A percentile compares a stretch with the other conserved stretches of the same genome.
Conservation (phyloP, 1,140 invertebrate species). For the Aleiodes sp. region DNA sequence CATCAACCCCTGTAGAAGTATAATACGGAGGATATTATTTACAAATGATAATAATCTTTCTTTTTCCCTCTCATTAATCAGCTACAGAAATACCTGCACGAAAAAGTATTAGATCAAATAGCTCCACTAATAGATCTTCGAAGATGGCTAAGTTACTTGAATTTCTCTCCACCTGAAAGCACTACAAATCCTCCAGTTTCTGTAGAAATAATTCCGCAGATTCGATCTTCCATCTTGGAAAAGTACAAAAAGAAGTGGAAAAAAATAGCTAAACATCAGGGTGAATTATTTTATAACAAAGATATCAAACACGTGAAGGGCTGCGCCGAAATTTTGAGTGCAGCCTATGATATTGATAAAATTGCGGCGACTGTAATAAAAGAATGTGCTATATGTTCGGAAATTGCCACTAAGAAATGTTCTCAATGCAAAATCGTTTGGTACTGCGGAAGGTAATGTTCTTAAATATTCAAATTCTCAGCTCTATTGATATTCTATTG, state of each 20-base stretch:
- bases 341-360: constrained; percentile 64
- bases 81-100: constrained; percentile 72
- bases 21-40: too few relatives aligned
- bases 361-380: constrained; percentile 55
- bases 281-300: constrained; percentile 64
- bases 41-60: too few relatives aligned
- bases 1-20: too few relatives aligned
- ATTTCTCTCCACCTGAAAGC: constrained; percentile 49
- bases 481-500: too few relatives aligned
- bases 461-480: not conserved
- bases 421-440: constrained; percentile 65
- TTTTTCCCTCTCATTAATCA: constrained; percentile 41
- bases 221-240: constrained; percentile 63
- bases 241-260: constrained; percentile 67
- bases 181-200: constrained; percentile 54
- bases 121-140: constrained; percentile 78
- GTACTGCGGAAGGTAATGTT: constrained; percentile 68
- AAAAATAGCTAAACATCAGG: constrained; percentile 69
- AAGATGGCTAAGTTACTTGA: constrained; percentile 71
- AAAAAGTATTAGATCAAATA: constrained; percentile 77
- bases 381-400: constrained; percentile 60
- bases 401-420: constrained; percentile 61
- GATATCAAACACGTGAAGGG: constrained; percentile 65
- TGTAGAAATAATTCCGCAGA: constrained; percentile 71
- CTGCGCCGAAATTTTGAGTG: constrained; percentile 64